Evolutionary conservation across 2,888 invertebrate genomes (phyloP), one percentile per base, ranked within the genome.

Genomic region (Ametastegia equiseti): DNA sequence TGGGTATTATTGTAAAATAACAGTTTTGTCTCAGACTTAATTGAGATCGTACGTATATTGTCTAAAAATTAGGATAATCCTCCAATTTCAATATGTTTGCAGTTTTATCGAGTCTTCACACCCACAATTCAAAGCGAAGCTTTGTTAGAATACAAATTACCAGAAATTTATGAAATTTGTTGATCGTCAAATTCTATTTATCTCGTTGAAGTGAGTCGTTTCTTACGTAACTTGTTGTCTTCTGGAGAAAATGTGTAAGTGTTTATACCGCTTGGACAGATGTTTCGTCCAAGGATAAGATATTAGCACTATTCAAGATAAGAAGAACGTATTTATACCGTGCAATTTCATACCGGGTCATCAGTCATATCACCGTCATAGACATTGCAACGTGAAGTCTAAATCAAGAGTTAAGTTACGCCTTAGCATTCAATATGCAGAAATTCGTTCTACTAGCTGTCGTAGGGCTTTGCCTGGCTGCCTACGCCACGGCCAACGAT

Each of bases 381-480:
- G 39, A 36, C 75, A 36, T 50, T 36, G 75, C 36, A 75, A 19
- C 50, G 33, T 54, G 27, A n/a, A 75, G 75, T 75, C 23, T 33
- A 45, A 54, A 75, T 9, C 23, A 36, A 54, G 23, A 75, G 50
- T 71, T 71, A n/a, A 75, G 13, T 5, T 75, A n/a, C 75, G 11
- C 54, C n/a, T 75, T 11, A 67, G 19, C 39, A 71, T 71, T 71
- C 69, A 57, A 71, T 42, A 80, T 80, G 80, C 69, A 69, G 57
- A 23, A 23, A 57, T 19, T 84, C 82, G 80, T 78, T 39, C 57
- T 83, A 80, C 30, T 83, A 30, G 80, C 83, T 9, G 33, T 84
- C 45, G 60, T 85, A 36, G 87, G 88, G 77, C 71, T 89, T 0
- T 84, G 83, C 0, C 23, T 88, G 80, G 77, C 85, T 19, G 80